Base-by-base conservation (phyloP, 2,797 vertebrate genomes). In the Malurus splendens region DNA sequence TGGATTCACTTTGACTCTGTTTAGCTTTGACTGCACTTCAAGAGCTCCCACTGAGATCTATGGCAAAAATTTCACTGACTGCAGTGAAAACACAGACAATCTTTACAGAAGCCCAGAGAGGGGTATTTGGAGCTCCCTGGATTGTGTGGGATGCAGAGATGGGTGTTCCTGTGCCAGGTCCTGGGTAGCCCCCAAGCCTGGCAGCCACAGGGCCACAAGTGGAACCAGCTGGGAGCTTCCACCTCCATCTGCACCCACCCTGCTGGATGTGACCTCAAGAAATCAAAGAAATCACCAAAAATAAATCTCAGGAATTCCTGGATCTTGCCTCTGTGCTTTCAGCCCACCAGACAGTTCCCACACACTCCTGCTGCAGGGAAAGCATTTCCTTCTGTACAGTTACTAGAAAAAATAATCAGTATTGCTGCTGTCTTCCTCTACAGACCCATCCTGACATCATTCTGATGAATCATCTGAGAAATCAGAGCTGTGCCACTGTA, bases 201-300 rank as follows among this genome's bases (percentile, higher is more conserved):
- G 41, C 42, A 28, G 42, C 42, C 33, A 11, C 0, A 0, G 6
- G 4, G 10, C 62, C 8, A 0, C 4, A 22, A 32, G 36, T 72
- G 23, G 48, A 3, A 20, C 14, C 5, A 2, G 5, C 30, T 24
- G 1, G 24, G 54, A 86, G 28, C 33, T 60, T 39, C 74, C 30
- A 38, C 18, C 62, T 74, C 50, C 44, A 23, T 7, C 55, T 52
- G 30, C 32, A 38, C 19, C 57, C 32, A 2, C 20, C 22, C 71
- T 55, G 52, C 44, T 24, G 54, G 56, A 38, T 0, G 2, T 47
- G 56, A 57, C 32, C 67, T 28, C 28, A 32, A 28, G 3, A 25
- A 79, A 41, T 18, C 67, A 83, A 66, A 86, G 42, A 9, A 19
- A 70, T n/a, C 1, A 2, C 10, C 22, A 48, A n/a, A 79, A 74